phyloP scores from a whole-genome alignment of 2,888 invertebrate genomes.

The Tribolium freemani region DNA sequence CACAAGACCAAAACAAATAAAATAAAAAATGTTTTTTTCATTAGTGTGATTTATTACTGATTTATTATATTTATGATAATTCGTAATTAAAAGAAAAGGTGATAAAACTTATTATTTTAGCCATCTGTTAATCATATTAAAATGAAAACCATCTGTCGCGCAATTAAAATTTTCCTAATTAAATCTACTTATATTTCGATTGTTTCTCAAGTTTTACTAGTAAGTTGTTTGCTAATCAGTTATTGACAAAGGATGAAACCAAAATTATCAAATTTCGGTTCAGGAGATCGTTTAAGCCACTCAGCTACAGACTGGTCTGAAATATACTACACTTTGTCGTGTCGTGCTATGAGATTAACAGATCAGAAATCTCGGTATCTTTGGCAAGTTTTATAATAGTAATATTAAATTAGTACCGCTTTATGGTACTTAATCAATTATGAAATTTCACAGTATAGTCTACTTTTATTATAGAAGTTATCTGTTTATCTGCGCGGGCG shows the following conservation, averaged over 20 bases:
- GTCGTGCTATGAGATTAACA: background rate
- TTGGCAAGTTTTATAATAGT: background rate
- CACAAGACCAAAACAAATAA: background rate
- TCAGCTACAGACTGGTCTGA: background rate
- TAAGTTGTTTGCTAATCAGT: background rate
- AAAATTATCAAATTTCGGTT: background rate
- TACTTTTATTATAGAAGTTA: slow-evolving; percentile 50
- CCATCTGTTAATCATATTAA: background rate
- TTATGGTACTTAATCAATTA: slow-evolving; percentile 36
- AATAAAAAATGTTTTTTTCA: background rate
- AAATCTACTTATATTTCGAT: no score
- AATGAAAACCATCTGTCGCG: background rate
- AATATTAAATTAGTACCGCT: background rate
- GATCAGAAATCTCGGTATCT: background rate
- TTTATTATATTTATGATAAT: background rate
- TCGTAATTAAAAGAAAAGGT: background rate
- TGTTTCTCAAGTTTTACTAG: background rate
- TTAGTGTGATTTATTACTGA: background rate
- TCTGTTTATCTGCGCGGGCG: slow-evolving; percentile 59
- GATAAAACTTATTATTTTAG: background rate
- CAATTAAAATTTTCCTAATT: background rate
- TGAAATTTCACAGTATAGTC: slow-evolving; percentile 44
- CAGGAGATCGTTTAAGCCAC: background rate
- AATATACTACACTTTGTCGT: background rate
- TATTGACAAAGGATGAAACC: background rate